Conservation (phyloP, 2,797 vertebrate species). For the Psittacula echo region DNA sequence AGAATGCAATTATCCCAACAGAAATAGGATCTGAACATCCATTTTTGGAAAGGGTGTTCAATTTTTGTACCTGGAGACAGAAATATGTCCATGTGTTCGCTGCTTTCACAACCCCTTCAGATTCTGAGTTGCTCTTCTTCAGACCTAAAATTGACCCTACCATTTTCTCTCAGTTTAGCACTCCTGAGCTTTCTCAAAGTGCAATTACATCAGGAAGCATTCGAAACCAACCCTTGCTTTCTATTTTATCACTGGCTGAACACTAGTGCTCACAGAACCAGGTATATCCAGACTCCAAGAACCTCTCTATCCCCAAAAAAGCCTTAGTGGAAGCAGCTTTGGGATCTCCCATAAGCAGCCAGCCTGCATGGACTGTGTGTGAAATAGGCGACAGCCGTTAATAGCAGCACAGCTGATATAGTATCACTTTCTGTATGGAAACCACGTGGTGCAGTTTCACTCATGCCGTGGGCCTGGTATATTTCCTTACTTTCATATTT, state of each 20-base stretch:
- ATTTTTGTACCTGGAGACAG: neutral
- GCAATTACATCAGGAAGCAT: neutral
- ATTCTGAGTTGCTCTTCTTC: neutral
- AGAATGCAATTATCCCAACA: slow-evolving; percentile 16
- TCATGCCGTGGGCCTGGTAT: accelerated
- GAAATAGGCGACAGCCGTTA: neutral
- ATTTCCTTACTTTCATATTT: neutral
- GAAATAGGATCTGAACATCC: neutral
- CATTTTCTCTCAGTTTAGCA: neutral
- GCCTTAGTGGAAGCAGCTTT: neutral
- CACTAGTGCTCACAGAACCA: neutral
- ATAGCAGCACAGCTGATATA: neutral
- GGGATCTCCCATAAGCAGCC: neutral
- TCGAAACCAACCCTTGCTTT: neutral
- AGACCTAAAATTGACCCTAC: neutral
- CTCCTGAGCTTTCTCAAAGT: neutral
- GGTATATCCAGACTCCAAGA: neutral
- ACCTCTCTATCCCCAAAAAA: neutral
- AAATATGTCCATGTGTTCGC: neutral
- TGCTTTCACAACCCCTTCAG: neutral
- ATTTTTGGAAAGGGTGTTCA: neutral
- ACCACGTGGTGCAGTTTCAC: neutral
- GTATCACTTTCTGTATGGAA: slow-evolving; percentile 37
- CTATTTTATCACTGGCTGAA: neutral
- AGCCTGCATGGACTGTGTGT: neutral